Base-by-base conservation (phyloP, 2,888 invertebrate species). In the Celastrina argiolus region DNA sequence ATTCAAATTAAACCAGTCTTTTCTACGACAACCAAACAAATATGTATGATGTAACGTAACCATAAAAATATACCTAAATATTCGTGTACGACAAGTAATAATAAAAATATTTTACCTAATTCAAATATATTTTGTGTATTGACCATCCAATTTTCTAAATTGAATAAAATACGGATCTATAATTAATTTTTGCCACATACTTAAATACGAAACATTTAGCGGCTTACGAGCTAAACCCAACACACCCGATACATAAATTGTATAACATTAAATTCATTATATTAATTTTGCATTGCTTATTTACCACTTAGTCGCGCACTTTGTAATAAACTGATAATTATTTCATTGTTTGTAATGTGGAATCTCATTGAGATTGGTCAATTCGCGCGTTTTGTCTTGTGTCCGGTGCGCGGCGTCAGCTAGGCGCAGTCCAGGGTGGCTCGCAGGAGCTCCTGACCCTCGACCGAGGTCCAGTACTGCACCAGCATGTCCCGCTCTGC, bases 401-500 rank as follows among this genome's bases (percentile, higher is more conserved):
- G 18, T 10, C 22, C 5, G 56, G 12, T 12, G 26, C 2, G 10
- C 18, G 51, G n/a, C 22, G n/a, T 16, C 59, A n/a, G 26, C 69
- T 72, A 76, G 59, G 71, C 70, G 64, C 69, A 65, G 36, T 74
- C 72, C 28, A 73, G 70, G 8, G 74, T 68, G 5, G 81, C 78
- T 65, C 83, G 80, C 34, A 88, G 71, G 59, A 80, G 68, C 65
- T 83, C 91, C 79, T 95, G 95, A 73, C 96, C 96, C 75, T 95
- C 95, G 0, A 88, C 78, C 2, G 95, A 94, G 69, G 92, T 92
- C 97, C 97, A 97, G 76, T 95, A 94, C 71, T 95, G 93, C 5
- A 94, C 87, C 68, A 97, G 89, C 36, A 95, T 84, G 74, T 94
- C 93, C 67, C 93, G 92, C 82, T 96, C 96, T 3, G 92, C 91